These are phyloP conservation scores for Carduelis carduelis DNA, from an alignment of 2,797 vertebrate species.

Conservation along the genomic window DNA sequence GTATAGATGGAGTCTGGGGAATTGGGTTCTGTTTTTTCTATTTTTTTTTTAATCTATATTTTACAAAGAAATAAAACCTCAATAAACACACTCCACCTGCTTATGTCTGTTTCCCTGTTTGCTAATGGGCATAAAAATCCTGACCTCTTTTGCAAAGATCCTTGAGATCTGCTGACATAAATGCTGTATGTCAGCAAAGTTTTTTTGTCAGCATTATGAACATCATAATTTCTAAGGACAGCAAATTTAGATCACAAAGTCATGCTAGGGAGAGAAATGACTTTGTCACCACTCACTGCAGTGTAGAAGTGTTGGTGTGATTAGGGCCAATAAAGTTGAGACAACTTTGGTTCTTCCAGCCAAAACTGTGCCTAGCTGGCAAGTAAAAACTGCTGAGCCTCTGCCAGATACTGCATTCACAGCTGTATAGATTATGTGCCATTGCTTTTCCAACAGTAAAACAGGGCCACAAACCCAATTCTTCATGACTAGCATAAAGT, in stretches of 20 bases:
- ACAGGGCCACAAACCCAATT: not conserved
- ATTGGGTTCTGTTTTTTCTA: not conserved
- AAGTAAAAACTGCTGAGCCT: not conserved
- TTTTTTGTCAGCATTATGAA: not conserved
- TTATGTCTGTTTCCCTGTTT: not conserved
- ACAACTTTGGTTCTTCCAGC: not conserved
- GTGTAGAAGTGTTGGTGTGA: not conserved
- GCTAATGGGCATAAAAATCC: not conserved
- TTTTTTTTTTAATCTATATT: not conserved
- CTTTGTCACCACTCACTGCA: not conserved
- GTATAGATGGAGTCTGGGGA: not conserved
- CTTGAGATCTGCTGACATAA: not conserved
- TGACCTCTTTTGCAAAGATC: not conserved
- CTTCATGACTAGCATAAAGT: not conserved
- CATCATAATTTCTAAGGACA: not conserved
- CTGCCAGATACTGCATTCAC: not conserved
- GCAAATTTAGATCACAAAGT: not conserved
- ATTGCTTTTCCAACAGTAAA: not conserved
- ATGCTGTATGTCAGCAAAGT: not conserved
- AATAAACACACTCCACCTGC: not conserved
- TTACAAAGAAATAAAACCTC: not conserved
- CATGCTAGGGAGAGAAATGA: not conserved
- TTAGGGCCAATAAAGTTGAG: not conserved
- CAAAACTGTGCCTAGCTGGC: conserved; percentile 19
- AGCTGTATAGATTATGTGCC: conserved; percentile 13